A percentile compares a stretch with the other conserved stretches of the same genome.
phyloP scores from a whole-genome alignment of 2,888 invertebrate species.

The Heliconius ismenius region DNA sequence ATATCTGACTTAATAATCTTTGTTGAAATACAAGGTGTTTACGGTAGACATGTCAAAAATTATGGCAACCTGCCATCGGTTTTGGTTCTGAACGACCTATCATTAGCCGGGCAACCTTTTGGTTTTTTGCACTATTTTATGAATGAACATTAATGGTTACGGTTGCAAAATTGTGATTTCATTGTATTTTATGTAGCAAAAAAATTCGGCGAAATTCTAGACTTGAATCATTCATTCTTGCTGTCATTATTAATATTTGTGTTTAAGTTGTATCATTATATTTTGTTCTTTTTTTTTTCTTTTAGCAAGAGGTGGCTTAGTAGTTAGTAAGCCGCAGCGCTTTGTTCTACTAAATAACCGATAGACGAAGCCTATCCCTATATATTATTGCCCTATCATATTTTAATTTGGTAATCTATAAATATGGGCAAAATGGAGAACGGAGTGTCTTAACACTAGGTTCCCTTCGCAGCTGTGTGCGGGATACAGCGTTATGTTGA shows the following conservation, averaged over 20 bases:
- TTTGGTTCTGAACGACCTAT: slow-evolving; percentile 58
- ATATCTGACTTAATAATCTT: slow-evolving; percentile 48
- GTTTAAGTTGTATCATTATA: slow-evolving; percentile 17
- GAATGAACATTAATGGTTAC: slow-evolving; percentile 64
- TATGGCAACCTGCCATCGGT: slow-evolving; percentile 65
- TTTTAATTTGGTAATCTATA: too few relatives aligned
- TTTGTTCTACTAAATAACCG: neutral
- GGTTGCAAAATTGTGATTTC: slow-evolving; percentile 62
- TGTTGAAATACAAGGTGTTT: slow-evolving; percentile 67
- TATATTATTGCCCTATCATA: too few relatives aligned
- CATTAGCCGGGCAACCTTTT: slow-evolving; percentile 60
- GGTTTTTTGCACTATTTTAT: slow-evolving; percentile 69
- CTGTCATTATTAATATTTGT: slow-evolving; percentile 29
- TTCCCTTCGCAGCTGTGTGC: too few relatives aligned
- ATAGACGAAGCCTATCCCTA: neutral
- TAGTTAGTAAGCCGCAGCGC: neutral
- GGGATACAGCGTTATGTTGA: too few relatives aligned
- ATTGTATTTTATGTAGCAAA: slow-evolving; percentile 58
- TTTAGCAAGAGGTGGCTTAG: neutral
- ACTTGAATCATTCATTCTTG: slow-evolving; percentile 33
- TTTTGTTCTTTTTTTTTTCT: neutral
- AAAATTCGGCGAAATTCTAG: slow-evolving; percentile 38
- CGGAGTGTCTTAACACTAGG: too few relatives aligned
- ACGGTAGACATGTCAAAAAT: slow-evolving; percentile 71
- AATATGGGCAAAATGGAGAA: too few relatives aligned